Evolutionary conservation across 2,888 invertebrate genomes (phyloP).

Genomic region (Drosophila peninsularis): DNA sequence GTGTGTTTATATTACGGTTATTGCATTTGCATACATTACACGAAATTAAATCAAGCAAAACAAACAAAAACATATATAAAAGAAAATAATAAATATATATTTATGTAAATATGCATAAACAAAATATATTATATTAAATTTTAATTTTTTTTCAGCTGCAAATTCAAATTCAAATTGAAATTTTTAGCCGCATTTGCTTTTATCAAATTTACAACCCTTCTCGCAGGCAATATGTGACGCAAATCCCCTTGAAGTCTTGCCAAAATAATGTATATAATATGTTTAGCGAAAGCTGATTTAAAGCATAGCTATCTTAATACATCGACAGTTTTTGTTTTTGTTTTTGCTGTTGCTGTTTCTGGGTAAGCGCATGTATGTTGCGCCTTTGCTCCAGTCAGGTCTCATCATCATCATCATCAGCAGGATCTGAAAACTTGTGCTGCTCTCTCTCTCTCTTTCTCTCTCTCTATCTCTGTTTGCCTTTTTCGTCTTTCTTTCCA

Average conservation of each 20-base stretch:
- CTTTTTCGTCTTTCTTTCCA: slow-evolving; percentile 6
- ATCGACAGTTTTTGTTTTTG: slow-evolving; percentile 17
- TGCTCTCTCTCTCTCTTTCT: slow-evolving; percentile 2
- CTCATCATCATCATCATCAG: slow-evolving; percentile 38
- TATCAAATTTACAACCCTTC: background rate
- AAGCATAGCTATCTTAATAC: slow-evolving; percentile 20
- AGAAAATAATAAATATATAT: background rate
- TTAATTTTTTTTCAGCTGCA: too few species aligned
- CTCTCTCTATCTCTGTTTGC: slow-evolving; percentile 9
- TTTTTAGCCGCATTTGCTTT: background rate
- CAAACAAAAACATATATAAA: background rate
- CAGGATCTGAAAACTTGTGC: slow-evolving; percentile 23
- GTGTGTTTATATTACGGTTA: slow-evolving; percentile 39
- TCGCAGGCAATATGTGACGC: background rate
- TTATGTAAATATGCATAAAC: background rate
- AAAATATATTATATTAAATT: background rate
- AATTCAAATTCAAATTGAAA: background rate
- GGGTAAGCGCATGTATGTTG: slow-evolving; percentile 37
- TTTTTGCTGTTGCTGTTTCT: slow-evolving; percentile 1
- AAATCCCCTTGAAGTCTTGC: slow-evolving; percentile 7
- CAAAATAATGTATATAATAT: slow-evolving; percentile 11
- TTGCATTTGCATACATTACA: slow-evolving; percentile 38
- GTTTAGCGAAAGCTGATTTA: slow-evolving; percentile 29
- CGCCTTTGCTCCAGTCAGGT: slow-evolving; percentile 54
- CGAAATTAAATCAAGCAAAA: slow-evolving; percentile 18